Percentiles rank a stretch among this genome's conserved stretches.
Conservation (phyloP, 2,113 vertebrate genomes). For the Tetraodon nigroviridis region DNA sequence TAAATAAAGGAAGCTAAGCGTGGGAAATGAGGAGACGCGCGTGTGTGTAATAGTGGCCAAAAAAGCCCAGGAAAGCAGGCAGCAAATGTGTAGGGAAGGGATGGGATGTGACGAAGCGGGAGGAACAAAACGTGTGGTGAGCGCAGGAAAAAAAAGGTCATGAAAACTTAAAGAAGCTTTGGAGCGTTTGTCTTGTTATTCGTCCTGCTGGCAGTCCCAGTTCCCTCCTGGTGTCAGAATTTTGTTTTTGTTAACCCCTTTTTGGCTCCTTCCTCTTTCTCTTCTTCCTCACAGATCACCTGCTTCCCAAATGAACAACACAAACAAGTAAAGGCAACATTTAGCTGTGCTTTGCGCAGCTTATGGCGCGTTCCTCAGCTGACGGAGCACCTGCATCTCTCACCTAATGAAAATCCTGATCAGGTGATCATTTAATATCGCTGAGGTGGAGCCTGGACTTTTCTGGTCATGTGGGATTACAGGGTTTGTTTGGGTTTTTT, state of each 20-base stretch:
- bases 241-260: neutral
- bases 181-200: slow-evolving; percentile 15
- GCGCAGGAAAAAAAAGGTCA: neutral
- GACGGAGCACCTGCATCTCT: slow-evolving; percentile 54
- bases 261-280: neutral
- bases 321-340: slow-evolving; percentile 43
- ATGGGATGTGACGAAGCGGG: slow-evolving; percentile 30
- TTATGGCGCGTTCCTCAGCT: too few species aligned
- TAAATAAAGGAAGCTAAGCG: slow-evolving; percentile 15
- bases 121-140: slow-evolving; percentile 23
- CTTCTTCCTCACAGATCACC: neutral
- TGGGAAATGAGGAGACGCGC: slow-evolving; percentile 35
- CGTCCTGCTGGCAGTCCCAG: neutral
- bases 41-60: neutral
- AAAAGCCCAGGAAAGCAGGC: slow-evolving; percentile 23
- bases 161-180: slow-evolving; percentile 28
- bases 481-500: neutral
- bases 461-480: slow-evolving; percentile 33
- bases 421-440: slow-evolving; percentile 57
- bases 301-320: slow-evolving; percentile 21
- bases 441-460: slow-evolving; percentile 24
- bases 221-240: slow-evolving; percentile 8
- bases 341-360: slow-evolving; percentile 18
- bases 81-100: slow-evolving; percentile 25
- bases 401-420: slow-evolving; percentile 58